Percentiles rank a stretch among this genome's conserved stretches.
Evolutionary conservation across 2,888 invertebrate species (phyloP).

Genomic region (Pyralis farinalis): DNA sequence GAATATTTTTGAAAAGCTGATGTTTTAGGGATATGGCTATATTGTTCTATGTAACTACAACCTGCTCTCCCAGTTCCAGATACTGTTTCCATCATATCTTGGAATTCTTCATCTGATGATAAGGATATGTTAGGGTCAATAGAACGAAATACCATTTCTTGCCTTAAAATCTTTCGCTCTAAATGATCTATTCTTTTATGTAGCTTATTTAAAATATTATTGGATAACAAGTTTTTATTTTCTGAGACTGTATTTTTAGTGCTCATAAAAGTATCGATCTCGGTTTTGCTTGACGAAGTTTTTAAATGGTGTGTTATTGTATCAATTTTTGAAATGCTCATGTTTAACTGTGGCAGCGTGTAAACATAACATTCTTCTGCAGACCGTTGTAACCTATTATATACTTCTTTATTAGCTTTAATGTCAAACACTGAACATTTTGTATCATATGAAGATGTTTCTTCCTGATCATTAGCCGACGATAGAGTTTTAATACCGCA

Average conservation of each 20-base stretch:
- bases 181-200: constrained; percentile 54
- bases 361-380: constrained; percentile 57
- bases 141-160: constrained; percentile 64
- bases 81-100: constrained; percentile 37
- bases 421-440: constrained; percentile 37
- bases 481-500: constrained; percentile 33
- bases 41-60: constrained; percentile 69
- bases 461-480: constrained; percentile 35
- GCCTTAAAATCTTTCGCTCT: constrained; percentile 56
- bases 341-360: constrained; percentile 46
- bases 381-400: constrained; percentile 36
- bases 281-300: constrained; percentile 39
- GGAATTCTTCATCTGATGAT: constrained; percentile 57
- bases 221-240: constrained; percentile 29
- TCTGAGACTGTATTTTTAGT: constrained; percentile 45
- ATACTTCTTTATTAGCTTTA: constrained; percentile 23
- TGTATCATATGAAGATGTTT: constrained; percentile 31
- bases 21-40: constrained; percentile 67
- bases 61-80: constrained; percentile 45
- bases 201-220: constrained; percentile 38
- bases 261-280: constrained; percentile 49
- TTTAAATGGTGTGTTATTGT: constrained; percentile 35
- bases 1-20: constrained; percentile 68
- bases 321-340: constrained; percentile 49
- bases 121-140: constrained; percentile 48